Conservation (phyloP, 2,113 vertebrate species). For the Aix galericulata region DNA sequence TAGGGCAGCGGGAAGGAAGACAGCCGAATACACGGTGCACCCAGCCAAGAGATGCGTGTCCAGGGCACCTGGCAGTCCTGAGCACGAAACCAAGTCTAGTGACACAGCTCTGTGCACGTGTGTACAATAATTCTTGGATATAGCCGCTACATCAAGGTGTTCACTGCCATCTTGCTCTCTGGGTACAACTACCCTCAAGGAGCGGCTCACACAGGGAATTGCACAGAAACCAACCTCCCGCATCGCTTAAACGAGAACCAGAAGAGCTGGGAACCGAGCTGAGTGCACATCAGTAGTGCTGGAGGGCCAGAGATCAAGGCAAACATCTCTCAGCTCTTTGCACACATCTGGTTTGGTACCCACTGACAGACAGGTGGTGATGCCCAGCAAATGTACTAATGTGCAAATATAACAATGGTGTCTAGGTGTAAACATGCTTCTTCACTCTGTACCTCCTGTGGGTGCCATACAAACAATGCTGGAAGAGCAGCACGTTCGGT, state of each 20-base stretch:
- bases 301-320: neutral
- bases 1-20: neutral
- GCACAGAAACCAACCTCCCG: neutral
- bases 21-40: neutral
- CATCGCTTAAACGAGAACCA: neutral
- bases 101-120: neutral
- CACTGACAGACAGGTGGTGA: fast-evolving
- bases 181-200: neutral
- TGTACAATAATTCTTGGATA: neutral
- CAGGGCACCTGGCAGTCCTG: neutral
- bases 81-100: neutral
- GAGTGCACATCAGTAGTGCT: neutral
- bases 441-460: neutral
- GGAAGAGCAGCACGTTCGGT: neutral
- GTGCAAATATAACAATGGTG: neutral
- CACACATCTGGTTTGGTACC: neutral
- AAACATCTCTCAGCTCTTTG: neutral
- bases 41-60: fast-evolving
- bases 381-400: fast-evolving
- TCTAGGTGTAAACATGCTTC: fast-evolving
- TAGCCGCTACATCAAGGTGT: neutral
- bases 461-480: neutral
- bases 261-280: neutral
- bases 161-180: neutral
- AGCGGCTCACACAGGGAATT: neutral